Percentiles rank a stretch among this genome's conserved stretches.
Evolutionary conservation across 2,888 invertebrate genomes (phyloP).

Genomic region (Nemoura dubitans): DNA sequence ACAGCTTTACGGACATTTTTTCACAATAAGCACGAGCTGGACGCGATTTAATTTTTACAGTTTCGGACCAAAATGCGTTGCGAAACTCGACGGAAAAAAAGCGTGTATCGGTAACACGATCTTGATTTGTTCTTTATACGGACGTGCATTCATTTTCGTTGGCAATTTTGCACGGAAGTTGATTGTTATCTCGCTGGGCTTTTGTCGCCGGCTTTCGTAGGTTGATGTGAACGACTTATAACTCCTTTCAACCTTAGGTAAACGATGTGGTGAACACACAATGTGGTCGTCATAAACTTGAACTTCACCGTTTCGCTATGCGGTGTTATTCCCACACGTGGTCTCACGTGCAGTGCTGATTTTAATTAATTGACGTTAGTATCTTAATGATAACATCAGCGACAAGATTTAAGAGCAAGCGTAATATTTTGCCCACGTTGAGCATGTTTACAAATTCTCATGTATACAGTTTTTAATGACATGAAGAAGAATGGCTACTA

Average conservation of each 20-base stretch:
- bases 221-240: not conserved
- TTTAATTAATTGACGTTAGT: too few species aligned
- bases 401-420: too few species aligned
- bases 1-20: not conserved
- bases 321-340: not conserved
- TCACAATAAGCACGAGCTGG: not conserved
- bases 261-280: too few species aligned
- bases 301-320: not conserved
- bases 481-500: too few species aligned
- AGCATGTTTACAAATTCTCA: too few species aligned
- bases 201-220: not conserved
- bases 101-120: not conserved
- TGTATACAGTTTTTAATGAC: too few species aligned
- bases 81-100: not conserved
- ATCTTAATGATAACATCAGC: too few species aligned
- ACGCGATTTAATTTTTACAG: not conserved
- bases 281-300: not conserved
- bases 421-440: too few species aligned
- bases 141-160: not conserved
- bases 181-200: not conserved
- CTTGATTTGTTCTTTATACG: not conserved
- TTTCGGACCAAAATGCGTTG: not conserved
- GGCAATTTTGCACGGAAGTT: not conserved
- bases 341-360: too few species aligned
- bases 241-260: too few species aligned